Evolutionary conservation across 2,113 vertebrate species (phyloP).

Genomic region (Bubalus kerabau): DNA sequence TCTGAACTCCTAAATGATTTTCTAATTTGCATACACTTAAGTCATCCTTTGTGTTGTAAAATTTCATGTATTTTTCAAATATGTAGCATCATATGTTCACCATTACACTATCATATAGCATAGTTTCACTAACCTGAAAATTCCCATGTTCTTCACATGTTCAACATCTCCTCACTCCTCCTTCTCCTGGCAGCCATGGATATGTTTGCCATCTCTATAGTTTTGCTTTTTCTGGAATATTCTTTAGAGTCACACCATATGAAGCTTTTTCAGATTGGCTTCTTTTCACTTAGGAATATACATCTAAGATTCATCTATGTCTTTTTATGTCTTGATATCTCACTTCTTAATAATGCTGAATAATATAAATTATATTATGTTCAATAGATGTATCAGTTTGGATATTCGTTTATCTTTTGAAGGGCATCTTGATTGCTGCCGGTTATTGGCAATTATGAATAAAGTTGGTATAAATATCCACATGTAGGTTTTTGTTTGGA

Average conservation of each 20-base stretch:
- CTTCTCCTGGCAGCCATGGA: not conserved
- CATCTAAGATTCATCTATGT: not conserved
- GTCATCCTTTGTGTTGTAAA: not conserved
- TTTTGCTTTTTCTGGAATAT: not conserved
- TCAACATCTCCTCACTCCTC: not conserved
- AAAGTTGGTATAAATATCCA: not conserved
- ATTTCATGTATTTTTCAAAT: not conserved
- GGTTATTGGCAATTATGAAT: not conserved
- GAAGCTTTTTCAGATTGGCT: not conserved
- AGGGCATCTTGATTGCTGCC: not conserved
- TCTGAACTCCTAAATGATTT: not conserved
- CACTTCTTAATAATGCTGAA: not conserved
- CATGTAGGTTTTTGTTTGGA: not conserved
- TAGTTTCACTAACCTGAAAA: not conserved
- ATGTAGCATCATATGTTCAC: not conserved
- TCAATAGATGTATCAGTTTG: not conserved
- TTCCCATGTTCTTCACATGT: not conserved
- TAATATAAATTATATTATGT: not conserved
- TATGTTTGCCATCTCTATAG: not conserved
- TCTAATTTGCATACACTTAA: not conserved
- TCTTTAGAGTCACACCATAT: not conserved
- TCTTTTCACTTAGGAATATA: not conserved
- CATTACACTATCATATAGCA: not conserved
- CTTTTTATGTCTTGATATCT: not conserved
- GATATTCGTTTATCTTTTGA: not conserved